phyloP scores from a whole-genome alignment of 2,888 invertebrate genomes.

The Drosophila sordidapex region DNA sequence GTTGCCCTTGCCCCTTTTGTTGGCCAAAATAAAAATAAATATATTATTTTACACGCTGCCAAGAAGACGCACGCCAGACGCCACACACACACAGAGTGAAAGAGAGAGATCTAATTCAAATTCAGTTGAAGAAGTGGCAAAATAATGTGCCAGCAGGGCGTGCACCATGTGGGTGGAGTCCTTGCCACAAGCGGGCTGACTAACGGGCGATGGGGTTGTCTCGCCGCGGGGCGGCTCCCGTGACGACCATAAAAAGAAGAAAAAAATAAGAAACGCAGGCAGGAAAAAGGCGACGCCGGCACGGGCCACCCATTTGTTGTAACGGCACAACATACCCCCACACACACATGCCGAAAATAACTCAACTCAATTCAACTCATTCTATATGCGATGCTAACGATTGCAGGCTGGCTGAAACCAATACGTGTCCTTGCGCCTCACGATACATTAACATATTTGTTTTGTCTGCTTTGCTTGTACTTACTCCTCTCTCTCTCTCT shows the following conservation, averaged over 20 bases:
- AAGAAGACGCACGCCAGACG: slow-evolving; percentile 75
- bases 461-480: slow-evolving; percentile 68
- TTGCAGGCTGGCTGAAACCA: slow-evolving; percentile 71
- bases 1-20: slow-evolving; percentile 8
- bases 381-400: slow-evolving; percentile 73
- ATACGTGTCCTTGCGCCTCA: slow-evolving; percentile 68
- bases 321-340: slow-evolving; percentile 13
- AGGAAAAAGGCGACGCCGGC: slow-evolving; percentile 73
- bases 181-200: slow-evolving; percentile 30
- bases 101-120: slow-evolving; percentile 77
- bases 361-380: slow-evolving; percentile 63
- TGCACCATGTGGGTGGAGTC: slow-evolving; percentile 60
- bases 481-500: not conserved
- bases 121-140: slow-evolving; percentile 79
- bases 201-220: slow-evolving; percentile 48
- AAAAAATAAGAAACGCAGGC: slow-evolving; percentile 28
- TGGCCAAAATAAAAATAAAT: slow-evolving; percentile 75
- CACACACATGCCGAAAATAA: slow-evolving; percentile 53
- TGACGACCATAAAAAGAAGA: slow-evolving; percentile 70
- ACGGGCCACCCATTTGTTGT: slow-evolving; percentile 76
- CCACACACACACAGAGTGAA: slow-evolving; percentile 37
- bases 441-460: slow-evolving; percentile 80
- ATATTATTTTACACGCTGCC: slow-evolving; percentile 79
- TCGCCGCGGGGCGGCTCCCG: slow-evolving; percentile 67
- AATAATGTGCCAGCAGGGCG: slow-evolving; percentile 76